These are phyloP conservation scores for Amblyraja radiata DNA, from an alignment of 2,797 vertebrate species.

Conservation along the genomic window DNA sequence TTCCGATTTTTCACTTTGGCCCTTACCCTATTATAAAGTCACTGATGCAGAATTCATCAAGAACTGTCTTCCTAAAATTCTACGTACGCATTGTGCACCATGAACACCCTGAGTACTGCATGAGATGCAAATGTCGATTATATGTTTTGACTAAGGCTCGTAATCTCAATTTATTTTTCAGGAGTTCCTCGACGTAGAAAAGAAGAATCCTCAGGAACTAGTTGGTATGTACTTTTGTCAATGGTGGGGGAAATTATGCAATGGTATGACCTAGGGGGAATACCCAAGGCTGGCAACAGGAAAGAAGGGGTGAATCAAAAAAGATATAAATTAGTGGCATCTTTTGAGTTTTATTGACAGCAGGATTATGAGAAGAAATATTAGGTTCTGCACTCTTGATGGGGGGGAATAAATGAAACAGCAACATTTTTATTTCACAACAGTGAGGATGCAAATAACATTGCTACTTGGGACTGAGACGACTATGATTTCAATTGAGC, in stretches of 20 bases:
- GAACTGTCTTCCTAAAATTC: not conserved
- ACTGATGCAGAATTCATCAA: not conserved
- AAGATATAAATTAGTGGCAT: not conserved
- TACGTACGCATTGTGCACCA: not conserved
- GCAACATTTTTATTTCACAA: not conserved
- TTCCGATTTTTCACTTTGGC: not conserved
- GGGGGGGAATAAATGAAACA: not conserved
- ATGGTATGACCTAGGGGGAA: too few relatives aligned
- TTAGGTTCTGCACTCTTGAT: not conserved
- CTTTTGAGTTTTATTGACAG: not conserved
- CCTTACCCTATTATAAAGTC: not conserved
- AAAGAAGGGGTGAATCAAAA: not conserved
- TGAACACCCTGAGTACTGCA: not conserved
- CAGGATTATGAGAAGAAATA: not conserved
- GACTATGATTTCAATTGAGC: not conserved
- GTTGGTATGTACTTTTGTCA: slow-evolving; percentile 72
- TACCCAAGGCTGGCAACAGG: not conserved
- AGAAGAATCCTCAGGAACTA: slow-evolving; percentile 84
- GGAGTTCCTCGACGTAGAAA: slow-evolving; percentile 74
- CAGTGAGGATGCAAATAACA: not conserved
- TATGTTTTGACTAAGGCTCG: slow-evolving; percentile 45
- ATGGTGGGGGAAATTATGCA: not conserved
- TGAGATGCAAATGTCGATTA: slow-evolving; percentile 46
- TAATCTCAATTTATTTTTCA: slow-evolving; percentile 49
- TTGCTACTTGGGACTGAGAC: too few relatives aligned